Percentiles rank a stretch among this genome's conserved stretches.
These are phyloP conservation scores for Poecilia velifera DNA, from an alignment of 2,797 vertebrate genomes.

Conservation along the genomic window DNA sequence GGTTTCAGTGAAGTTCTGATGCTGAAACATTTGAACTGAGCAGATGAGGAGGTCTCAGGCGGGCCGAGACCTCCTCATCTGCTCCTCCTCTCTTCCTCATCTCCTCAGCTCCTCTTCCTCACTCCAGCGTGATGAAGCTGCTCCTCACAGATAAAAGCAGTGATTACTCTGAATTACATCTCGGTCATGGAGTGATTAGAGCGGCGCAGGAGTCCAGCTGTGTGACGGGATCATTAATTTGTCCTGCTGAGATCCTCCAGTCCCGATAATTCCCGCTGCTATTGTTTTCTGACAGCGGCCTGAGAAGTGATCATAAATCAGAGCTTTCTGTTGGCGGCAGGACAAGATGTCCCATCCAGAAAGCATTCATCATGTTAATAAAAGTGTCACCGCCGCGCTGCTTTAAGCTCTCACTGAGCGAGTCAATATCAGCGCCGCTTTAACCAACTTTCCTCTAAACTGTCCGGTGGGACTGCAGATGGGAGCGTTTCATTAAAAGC, in stretches of 20 bases:
- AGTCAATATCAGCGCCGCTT: background rate
- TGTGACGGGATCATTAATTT: background rate
- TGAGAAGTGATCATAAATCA: conserved; percentile 1
- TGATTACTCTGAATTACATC: background rate
- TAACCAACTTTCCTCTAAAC: background rate
- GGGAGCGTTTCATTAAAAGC: background rate
- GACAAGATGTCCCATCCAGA: conserved; percentile 11
- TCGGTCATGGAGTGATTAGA: background rate
- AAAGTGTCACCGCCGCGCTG: background rate
- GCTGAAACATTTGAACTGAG: too few relatives aligned
- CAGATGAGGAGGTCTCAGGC: too few relatives aligned
- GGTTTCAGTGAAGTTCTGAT: too few relatives aligned
- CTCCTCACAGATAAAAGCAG: background rate
- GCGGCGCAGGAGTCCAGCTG: background rate
- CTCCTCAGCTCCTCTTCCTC: background rate
- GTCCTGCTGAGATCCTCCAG: conserved; percentile 1
- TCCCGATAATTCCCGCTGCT: background rate
- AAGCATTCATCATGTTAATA: conserved; percentile 4
- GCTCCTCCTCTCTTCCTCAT: background rate
- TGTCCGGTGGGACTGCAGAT: background rate
- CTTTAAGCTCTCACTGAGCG: background rate
- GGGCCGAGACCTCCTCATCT: too few relatives aligned
- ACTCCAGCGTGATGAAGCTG: background rate
- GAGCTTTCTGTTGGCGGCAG: background rate
- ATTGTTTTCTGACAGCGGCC: conserved; percentile 1